Evolutionary conservation across 2,888 invertebrate genomes (phyloP), one percentile per base, ranked within the genome.

Genomic region (Blera fallax): DNA sequence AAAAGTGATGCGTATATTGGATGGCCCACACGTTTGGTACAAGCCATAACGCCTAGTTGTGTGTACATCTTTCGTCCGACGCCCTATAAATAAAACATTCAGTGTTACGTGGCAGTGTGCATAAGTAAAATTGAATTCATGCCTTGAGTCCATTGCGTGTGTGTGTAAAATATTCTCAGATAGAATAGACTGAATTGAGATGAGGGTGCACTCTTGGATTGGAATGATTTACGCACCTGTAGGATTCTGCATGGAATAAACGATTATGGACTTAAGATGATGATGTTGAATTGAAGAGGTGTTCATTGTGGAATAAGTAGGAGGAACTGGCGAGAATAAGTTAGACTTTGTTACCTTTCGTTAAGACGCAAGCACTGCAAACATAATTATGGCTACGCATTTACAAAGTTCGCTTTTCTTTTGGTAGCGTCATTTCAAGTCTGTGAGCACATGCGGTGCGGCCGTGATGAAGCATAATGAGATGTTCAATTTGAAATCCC

Each of bases 1-100:
- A 32, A 70, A 64, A 74, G 64, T 74, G 64, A 80, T 70, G 69
- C 58, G 62, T 74, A 74, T 69, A 70, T 69, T 79, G 74, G 69
- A 62, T 70, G 74, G 67, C 67, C 74, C 27, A 52, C 56, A 65
- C 64, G 73, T 24, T 18, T 32, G 43, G 45, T 27, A 24, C 32
- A 56, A 37, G 40, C 43, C 54, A 8, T 70, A 48, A 11, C 27
- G 48, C 21, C 62, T 24, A 32, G 14, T 14, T 21, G 27, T 29
- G 58, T 58, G 50, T 58, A 62, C 21, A 45, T 67, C 52, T 78
- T 70, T 65, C 56, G 74, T 64, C 70, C 40, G 74, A 79, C 58
- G 45, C 74, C 84, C 84, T 84, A 84, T 84, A 80, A 84, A 80
- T 84, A 84, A 84, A 84, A 74, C 79, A 84, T 84, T 84, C 62